Evolutionary conservation across 1,140 invertebrate species (phyloP).

Genomic region (Listronotus bonariensis): DNA sequence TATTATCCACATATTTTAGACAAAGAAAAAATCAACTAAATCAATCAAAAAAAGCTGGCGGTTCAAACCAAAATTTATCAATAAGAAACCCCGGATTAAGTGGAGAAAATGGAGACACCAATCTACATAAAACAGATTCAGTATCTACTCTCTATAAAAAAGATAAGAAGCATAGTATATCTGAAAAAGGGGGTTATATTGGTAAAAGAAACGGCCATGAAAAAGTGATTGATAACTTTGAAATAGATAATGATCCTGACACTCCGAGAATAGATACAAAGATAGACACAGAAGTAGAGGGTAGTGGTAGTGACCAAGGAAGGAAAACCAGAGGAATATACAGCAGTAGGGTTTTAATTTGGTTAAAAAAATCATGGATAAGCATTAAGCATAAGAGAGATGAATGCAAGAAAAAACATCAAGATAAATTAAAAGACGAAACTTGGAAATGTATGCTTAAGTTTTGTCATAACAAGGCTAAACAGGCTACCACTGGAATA

Average conservation of each 20-base stretch:
- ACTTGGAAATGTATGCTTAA: background rate
- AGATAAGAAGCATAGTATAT: background rate
- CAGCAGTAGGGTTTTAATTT: constrained; percentile 17
- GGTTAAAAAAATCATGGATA: constrained; percentile 28
- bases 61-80: background rate
- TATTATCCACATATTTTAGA: too few relatives aligned
- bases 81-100: background rate
- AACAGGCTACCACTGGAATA: background rate
- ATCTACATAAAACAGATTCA: background rate
- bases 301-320: background rate
- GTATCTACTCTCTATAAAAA: constrained; percentile 8
- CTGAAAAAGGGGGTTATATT: background rate
- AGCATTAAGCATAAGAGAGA: constrained; percentile 16
- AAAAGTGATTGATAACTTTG: background rate
- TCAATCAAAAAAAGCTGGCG: background rate
- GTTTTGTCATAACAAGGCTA: constrained; percentile 15
- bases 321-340: constrained; percentile 2
- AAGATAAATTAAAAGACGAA: background rate
- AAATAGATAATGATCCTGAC: background rate
- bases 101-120: background rate
- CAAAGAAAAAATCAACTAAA: constrained; percentile 9
- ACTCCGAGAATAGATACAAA: background rate
- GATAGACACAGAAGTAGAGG: background rate
- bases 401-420: constrained; percentile 2
- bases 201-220: background rate